Evolutionary conservation across 92 coral and sea anemone genomes (phyloP), one percentile per base, ranked within the genome.

Genomic region (Bergia sp.): DNA sequence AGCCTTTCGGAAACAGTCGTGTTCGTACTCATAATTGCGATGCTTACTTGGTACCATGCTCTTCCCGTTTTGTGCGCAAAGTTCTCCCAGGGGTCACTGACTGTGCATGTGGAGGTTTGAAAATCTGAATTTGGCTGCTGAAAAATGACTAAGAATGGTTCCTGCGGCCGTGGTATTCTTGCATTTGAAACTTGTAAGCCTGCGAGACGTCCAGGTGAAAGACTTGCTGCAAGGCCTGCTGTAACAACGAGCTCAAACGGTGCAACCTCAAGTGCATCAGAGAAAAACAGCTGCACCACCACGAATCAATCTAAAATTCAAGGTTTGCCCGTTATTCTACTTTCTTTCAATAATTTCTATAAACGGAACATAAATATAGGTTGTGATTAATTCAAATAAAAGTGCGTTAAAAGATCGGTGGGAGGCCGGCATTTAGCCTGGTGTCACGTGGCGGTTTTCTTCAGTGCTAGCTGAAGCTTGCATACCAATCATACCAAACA

Each of bases 171-270:
- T 71, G 87, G 87, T 44, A 84, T 84, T 73, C 87, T 84, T 84
- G 87, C 87, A 45, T 71, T 84, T 47, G 87, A 84, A 84, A 69
- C 79, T n/a, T 69, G 55, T 72, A 45, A 84, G 66, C 87, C 79
- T 0, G 87, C 87, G 12, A 72, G 87, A 71, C 79, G 87, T 71
- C 87, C 87, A 71, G 87, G 87, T 23, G 87, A 84, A 84, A 84
- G 65, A n/a, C 41, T 39, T 1, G 44, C 79, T 13, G 38, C 43
- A 40, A 58, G 45, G 29, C 1, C 73, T 38, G 13, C 10, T 20
- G 85, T 38, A 18, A 16, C 73, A 40, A 6, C 50, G 72, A 55
- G 36, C 29, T 55, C 85, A 5, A 53, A 37, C 9, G 47, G n/a
- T 80, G 45, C 69, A 37, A 36, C 69, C 18, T 23, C 69, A 12